Evolutionary conservation across 2,888 invertebrate genomes (phyloP).

Genomic region (Melinaea menophilus): DNA sequence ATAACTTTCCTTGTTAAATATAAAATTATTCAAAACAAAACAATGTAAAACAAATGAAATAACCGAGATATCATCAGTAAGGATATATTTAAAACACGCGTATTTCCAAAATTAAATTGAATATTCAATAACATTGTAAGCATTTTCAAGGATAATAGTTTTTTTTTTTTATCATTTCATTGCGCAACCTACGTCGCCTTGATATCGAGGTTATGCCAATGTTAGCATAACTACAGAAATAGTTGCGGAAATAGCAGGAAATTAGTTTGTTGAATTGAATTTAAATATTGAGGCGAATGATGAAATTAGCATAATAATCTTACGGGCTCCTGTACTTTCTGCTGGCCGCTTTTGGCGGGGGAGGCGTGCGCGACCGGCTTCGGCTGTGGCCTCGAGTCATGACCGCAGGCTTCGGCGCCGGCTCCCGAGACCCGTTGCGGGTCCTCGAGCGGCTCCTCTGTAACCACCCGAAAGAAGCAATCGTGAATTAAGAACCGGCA

Average conservation of each 20-base stretch:
- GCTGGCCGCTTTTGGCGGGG: conserved; percentile 69
- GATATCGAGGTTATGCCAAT: conserved; percentile 62
- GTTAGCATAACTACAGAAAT: conserved; percentile 24
- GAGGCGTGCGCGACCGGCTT: conserved; percentile 75
- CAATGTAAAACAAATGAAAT: not conserved
- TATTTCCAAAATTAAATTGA: not conserved
- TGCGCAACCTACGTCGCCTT: conserved; percentile 59
- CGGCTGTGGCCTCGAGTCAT: conserved; percentile 72
- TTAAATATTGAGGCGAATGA: conserved; percentile 18
- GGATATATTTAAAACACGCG: not conserved
- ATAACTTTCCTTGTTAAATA: no score
- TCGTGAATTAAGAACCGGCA: conserved; percentile 12
- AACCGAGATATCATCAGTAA: not conserved
- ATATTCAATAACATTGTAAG: not conserved
- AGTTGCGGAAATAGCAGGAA: conserved; percentile 26
- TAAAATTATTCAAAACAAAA: not conserved
- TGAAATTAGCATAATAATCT: conserved; percentile 39
- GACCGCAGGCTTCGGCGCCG: conserved; percentile 57
- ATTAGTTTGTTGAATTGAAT: not conserved
- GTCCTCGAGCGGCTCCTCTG: conserved; percentile 75
- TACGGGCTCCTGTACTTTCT: conserved; percentile 75
- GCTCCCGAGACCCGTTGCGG: conserved; percentile 73
- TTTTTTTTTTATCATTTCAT: conserved; percentile 35
- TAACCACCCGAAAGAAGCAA: conserved; percentile 41
- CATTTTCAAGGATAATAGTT: conserved; percentile 1